Conservation (phyloP, 1,140 invertebrate genomes). For the Microplitis mediator region DNA sequence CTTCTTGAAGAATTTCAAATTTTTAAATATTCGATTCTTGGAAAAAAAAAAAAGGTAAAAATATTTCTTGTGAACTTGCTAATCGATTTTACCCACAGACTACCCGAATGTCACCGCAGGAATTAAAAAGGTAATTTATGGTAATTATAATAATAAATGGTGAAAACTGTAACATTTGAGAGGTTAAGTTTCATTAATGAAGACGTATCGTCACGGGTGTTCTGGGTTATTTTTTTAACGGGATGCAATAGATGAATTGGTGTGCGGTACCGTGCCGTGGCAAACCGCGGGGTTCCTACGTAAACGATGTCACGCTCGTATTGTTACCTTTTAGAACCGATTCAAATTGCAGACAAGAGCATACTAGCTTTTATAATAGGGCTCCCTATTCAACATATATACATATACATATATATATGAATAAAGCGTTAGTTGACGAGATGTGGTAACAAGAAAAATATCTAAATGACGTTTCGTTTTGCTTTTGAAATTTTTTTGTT, state of each 20-base stretch:
- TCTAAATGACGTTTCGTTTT: no score
- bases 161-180: background rate
- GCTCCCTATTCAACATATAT: no score
- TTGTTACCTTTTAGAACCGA: conserved; percentile 41
- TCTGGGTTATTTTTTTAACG: conserved; percentile 27
- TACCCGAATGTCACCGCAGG: conserved; percentile 17
- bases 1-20: background rate
- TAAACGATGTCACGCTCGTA: conserved; percentile 55
- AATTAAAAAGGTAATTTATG: background rate
- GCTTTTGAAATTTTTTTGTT: no score
- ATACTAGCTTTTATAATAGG: no score
- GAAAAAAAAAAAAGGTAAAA: background rate
- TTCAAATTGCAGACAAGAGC: conserved; percentile 38
- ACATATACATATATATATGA: no score
- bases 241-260: background rate
- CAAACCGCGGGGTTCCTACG: conserved; percentile 46
- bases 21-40: background rate
- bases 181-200: conserved; percentile 43
- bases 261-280: conserved; percentile 34
- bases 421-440: no score
- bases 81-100: conserved; percentile 36
- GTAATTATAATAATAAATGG: background rate
- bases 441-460: no score
- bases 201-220: conserved; percentile 53
- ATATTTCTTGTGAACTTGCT: conserved; percentile 27